A percentile compares a stretch with the other conserved stretches of the same genome.
These are phyloP conservation scores for Drosophila pseudotalamancana DNA, from an alignment of 2,888 invertebrate species.

Conservation along the genomic window DNA sequence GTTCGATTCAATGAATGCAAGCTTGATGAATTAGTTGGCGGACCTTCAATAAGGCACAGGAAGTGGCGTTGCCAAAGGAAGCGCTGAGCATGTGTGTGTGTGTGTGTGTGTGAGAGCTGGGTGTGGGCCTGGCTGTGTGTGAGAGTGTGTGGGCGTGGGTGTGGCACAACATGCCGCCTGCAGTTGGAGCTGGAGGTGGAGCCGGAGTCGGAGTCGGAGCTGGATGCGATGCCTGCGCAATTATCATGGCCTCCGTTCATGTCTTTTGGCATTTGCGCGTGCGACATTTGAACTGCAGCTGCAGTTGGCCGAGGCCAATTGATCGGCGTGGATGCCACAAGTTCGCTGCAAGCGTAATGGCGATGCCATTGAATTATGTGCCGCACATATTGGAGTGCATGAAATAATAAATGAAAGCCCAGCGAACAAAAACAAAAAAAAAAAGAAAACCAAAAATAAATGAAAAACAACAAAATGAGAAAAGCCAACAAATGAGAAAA, in stretches of 20 bases:
- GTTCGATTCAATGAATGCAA: neutral
- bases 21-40: conserved; percentile 1
- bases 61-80: conserved; percentile 49
- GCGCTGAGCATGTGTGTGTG: conserved; percentile 24
- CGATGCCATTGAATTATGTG: conserved; percentile 62
- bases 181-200: neutral
- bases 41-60: conserved; percentile 34
- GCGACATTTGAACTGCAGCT: conserved; percentile 52
- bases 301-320: conserved; percentile 21
- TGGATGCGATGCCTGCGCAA: conserved; percentile 30
- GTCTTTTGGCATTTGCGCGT: conserved; percentile 39
- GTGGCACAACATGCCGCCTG: conserved; percentile 47
- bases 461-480: conserved; percentile 7
- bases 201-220: neutral
- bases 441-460: conserved; percentile 14
- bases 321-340: conserved; percentile 31
- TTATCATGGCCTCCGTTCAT: conserved; percentile 50
- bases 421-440: neutral
- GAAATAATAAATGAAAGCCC: conserved; percentile 42
- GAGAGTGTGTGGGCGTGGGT: conserved; percentile 65
- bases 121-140: conserved; percentile 34
- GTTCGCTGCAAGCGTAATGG: conserved; percentile 46
- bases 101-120: neutral
- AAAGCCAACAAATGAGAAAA: conserved; percentile 4
- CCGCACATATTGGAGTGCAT: conserved; percentile 54